Evolutionary conservation across 1,140 invertebrate genomes (phyloP).

Genomic region (Saccostrea glomerata): DNA sequence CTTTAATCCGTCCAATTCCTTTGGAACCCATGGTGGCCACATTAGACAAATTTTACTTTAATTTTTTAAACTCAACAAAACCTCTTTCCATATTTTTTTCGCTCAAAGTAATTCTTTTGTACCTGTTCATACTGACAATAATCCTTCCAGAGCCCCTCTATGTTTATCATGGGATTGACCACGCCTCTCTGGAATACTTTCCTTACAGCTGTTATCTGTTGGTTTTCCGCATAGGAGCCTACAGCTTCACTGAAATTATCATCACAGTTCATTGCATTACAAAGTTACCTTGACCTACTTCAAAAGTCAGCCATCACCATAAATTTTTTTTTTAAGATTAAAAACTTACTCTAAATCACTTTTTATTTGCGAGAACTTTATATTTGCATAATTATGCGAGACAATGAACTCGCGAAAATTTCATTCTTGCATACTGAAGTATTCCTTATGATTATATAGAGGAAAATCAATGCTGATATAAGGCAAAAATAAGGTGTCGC

Average conservation of each 20-base stretch:
- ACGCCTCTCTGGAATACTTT: conserved; percentile 97
- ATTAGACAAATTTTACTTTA: too few relatives aligned
- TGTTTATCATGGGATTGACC: conserved; percentile 97
- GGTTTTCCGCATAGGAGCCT: conserved; percentile 99
- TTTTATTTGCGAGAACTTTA: too few relatives aligned
- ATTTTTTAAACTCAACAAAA: too few relatives aligned
- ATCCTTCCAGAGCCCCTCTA: conserved; percentile 99
- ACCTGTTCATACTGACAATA: conserved; percentile 89
- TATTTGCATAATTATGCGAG: too few relatives aligned
- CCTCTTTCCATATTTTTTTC: neutral
- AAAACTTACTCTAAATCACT: neutral
- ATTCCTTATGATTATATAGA: too few relatives aligned
- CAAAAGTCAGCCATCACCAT: neutral
- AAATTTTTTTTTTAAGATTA: neutral
- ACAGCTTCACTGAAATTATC: conserved; percentile 87
- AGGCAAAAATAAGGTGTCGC: too few relatives aligned
- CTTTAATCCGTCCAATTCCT: too few relatives aligned
- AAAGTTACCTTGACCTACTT: neutral
- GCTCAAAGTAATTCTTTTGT: too few relatives aligned
- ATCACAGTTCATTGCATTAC: neutral
- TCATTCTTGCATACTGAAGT: too few relatives aligned
- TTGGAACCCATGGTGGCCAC: too few relatives aligned
- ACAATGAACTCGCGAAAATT: too few relatives aligned
- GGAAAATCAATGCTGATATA: too few relatives aligned
- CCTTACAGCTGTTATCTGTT: conserved; percentile 97